Percentiles rank a stretch among this genome's conserved stretches.
Evolutionary conservation across 2,113 vertebrate genomes (phyloP).

Genomic region (Pterocles burchelli): DNA sequence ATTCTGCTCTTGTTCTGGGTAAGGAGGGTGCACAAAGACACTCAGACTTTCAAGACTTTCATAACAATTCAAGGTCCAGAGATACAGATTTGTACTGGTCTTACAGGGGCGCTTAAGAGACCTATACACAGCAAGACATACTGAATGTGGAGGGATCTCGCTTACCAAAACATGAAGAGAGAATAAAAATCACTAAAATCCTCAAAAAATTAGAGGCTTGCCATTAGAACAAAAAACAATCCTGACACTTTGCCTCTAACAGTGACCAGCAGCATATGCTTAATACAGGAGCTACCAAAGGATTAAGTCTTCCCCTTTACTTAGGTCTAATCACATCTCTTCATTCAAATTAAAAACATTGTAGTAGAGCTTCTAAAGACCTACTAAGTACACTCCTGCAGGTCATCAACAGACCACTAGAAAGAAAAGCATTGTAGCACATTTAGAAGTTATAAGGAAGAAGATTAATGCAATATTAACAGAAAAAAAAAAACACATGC

Average conservation of each 20-base stretch:
- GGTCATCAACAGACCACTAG: neutral
- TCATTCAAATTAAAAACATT: neutral
- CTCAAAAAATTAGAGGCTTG: neutral
- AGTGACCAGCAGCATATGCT: neutral
- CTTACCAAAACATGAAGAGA: neutral
- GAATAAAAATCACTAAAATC: neutral
- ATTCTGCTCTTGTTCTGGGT: neutral
- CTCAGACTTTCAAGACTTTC: neutral
- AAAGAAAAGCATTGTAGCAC: neutral
- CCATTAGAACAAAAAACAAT: neutral
- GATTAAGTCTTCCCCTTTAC: neutral
- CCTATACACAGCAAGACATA: neutral
- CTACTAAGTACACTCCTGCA: neutral
- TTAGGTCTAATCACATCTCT: neutral
- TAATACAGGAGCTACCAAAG: neutral
- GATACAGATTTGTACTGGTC: neutral
- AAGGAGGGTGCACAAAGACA: neutral
- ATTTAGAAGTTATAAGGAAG: neutral
- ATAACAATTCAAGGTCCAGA: neutral
- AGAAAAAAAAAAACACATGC: accelerated
- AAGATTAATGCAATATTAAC: neutral
- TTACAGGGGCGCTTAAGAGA: neutral
- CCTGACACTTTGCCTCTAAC: neutral
- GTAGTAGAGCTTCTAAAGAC: neutral
- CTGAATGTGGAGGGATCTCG: neutral